Conservation (phyloP, 2,113 vertebrate species). For the Pseudorectes ferrugineus region DNA sequence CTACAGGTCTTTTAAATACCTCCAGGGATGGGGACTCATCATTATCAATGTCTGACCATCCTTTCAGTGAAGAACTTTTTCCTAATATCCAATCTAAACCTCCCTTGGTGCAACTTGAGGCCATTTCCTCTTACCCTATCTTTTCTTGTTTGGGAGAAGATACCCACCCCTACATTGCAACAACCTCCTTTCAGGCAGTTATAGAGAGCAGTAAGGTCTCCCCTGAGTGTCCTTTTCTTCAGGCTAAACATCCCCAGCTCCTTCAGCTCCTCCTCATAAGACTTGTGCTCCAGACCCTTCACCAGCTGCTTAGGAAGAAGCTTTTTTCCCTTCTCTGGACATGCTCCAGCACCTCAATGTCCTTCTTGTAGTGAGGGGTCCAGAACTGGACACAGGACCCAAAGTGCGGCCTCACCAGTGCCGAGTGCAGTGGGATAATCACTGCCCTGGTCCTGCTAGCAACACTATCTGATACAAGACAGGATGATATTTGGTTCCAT, state of each 20-base stretch:
- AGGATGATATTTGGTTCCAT: neutral
- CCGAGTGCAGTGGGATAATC: rapidly evolving
- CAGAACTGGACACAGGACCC: neutral
- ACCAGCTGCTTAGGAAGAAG: neutral
- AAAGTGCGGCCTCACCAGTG: rapidly evolving
- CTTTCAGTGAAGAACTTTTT: neutral
- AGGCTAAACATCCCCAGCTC: rapidly evolving
- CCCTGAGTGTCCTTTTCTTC: neutral
- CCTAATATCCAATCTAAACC: neutral
- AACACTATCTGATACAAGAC: neutral
- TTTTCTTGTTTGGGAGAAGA: neutral
- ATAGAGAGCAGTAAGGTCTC: rapidly evolving
- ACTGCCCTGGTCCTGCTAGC: rapidly evolving
- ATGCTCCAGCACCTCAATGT: rapidly evolving
- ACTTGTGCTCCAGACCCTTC: neutral
- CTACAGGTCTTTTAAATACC: rapidly evolving
- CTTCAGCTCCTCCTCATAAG: rapidly evolving
- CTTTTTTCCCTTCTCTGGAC: neutral
- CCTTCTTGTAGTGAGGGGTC: neutral
- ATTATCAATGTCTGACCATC: neutral
- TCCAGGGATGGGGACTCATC: neutral
- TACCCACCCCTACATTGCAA: rapidly evolving
- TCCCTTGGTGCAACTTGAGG: neutral
- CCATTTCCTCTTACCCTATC: neutral
- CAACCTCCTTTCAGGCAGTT: neutral